Evolutionary conservation across 2,888 invertebrate species (phyloP).

Genomic region (Colletes collaris): DNA sequence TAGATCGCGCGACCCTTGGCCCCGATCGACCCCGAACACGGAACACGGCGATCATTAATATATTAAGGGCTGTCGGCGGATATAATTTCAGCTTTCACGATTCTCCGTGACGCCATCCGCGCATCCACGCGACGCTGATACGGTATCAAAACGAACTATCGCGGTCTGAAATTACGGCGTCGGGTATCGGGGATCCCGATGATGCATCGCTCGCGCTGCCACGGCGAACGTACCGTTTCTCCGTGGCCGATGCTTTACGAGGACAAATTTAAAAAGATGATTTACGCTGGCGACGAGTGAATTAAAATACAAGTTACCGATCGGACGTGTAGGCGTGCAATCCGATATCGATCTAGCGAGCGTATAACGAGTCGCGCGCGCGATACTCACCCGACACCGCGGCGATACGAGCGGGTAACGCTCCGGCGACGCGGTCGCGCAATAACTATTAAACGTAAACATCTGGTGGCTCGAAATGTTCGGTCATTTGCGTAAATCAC

Average conservation of each 20-base stretch:
- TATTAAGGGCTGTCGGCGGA: neutral
- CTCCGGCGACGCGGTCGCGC: conserved; percentile 25
- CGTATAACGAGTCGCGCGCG: conserved; percentile 50
- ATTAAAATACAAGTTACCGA: conserved; percentile 58
- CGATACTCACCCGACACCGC: conserved; percentile 16
- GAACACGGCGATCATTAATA: conserved; percentile 3
- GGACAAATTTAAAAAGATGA: conserved; percentile 42
- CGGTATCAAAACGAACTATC: conserved; percentile 34
- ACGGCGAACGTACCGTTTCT: conserved; percentile 10
- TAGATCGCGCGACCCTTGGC: conserved; percentile 52
- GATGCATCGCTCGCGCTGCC: conserved; percentile 39
- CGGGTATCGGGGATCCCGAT: conserved; percentile 37
- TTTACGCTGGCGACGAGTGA: conserved; percentile 62
- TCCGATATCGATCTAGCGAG: conserved; percentile 63
- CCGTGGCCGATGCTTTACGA: conserved; percentile 42
- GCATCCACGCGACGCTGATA: conserved; percentile 33
- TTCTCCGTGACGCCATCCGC: conserved; percentile 3
- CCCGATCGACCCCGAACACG: conserved; percentile 39
- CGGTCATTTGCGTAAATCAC: conserved; percentile 73
- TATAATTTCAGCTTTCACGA: conserved; percentile 32
- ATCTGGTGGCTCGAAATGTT: conserved; percentile 72
- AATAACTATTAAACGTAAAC: conserved; percentile 68
- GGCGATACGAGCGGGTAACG: conserved; percentile 17
- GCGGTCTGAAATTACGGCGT: conserved; percentile 36
- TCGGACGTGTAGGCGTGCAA: conserved; percentile 54